Conservation (phyloP, 2,888 invertebrate species). For the Acholoe squamosa region DNA sequence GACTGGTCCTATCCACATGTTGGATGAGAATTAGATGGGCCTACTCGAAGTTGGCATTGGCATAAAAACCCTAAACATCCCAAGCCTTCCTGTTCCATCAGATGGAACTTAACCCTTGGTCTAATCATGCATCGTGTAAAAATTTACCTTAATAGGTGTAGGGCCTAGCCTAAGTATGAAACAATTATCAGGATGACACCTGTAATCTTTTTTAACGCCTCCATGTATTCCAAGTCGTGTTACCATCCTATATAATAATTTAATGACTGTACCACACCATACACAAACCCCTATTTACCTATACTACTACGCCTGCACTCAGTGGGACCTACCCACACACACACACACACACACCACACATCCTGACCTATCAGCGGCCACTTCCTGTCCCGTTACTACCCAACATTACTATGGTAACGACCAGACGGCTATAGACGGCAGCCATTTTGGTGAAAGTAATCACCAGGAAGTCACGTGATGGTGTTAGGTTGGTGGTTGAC, state of each 20-base stretch:
- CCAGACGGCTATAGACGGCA: background rate
- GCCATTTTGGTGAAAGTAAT: constrained; percentile 37
- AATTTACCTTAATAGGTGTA: too few relatives aligned
- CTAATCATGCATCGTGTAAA: too few relatives aligned
- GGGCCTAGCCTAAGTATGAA: too few relatives aligned
- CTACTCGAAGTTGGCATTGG: too few relatives aligned
- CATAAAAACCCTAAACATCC: too few relatives aligned
- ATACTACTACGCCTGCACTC: background rate
- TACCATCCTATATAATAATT: background rate
- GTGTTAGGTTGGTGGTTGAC: background rate
- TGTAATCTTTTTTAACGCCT: too few relatives aligned
- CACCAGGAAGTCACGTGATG: constrained; percentile 13
- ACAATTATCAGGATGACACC: too few relatives aligned
- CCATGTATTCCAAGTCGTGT: background rate
- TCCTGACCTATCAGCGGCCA: background rate
- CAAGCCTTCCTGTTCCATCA: too few relatives aligned
- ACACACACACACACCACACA: background rate
- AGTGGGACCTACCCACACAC: background rate
- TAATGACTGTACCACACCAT: too few relatives aligned
- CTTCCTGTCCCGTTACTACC: background rate
- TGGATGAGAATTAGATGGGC: too few relatives aligned
- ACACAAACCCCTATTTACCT: background rate
- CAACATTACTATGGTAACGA: background rate
- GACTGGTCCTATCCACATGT: too few relatives aligned
- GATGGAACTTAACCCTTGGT: too few relatives aligned